phyloP scores from a whole-genome alignment of 2,888 invertebrate genomes.

The Lithodes maja region DNA sequence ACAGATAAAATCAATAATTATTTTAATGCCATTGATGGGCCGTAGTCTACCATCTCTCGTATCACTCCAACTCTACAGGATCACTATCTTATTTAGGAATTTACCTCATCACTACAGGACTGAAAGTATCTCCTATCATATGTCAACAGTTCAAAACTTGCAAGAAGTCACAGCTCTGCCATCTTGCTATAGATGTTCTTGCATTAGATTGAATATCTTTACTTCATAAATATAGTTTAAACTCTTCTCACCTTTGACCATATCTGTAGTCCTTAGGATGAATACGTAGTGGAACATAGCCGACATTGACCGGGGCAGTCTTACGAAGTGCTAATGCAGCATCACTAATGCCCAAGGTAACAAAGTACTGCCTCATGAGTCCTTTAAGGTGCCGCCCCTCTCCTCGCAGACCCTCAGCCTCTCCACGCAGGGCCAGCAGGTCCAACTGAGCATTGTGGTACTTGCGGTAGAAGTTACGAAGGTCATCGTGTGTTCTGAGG shows the following conservation, averaged over 20 bases:
- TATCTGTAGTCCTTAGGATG: background rate
- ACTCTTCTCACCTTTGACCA: background rate
- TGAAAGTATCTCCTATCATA: too few species aligned
- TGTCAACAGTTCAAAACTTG: too few species aligned
- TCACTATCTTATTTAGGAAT: too few species aligned
- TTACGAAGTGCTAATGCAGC: constrained; percentile 41
- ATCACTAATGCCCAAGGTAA: constrained; percentile 53
- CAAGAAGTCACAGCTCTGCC: too few species aligned
- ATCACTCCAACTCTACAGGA: too few species aligned
- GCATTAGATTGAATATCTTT: too few species aligned
- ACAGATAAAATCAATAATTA: too few species aligned
- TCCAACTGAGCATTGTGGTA: constrained; percentile 61
- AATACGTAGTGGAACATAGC: background rate
- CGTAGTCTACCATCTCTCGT: too few species aligned
- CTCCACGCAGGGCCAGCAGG: constrained; percentile 44
- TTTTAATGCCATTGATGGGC: too few species aligned
- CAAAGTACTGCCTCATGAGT: constrained; percentile 38
- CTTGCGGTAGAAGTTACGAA: constrained; percentile 58
- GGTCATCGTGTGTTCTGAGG: constrained; percentile 56
- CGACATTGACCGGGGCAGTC: constrained; percentile 43
- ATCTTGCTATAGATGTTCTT: too few species aligned
- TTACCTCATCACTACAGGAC: too few species aligned
- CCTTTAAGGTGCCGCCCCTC: constrained; percentile 42
- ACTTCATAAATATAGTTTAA: background rate
- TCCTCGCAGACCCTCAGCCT: constrained; percentile 33